Conservation (phyloP, 2,113 vertebrate species). For the Suncus etruscus region DNA sequence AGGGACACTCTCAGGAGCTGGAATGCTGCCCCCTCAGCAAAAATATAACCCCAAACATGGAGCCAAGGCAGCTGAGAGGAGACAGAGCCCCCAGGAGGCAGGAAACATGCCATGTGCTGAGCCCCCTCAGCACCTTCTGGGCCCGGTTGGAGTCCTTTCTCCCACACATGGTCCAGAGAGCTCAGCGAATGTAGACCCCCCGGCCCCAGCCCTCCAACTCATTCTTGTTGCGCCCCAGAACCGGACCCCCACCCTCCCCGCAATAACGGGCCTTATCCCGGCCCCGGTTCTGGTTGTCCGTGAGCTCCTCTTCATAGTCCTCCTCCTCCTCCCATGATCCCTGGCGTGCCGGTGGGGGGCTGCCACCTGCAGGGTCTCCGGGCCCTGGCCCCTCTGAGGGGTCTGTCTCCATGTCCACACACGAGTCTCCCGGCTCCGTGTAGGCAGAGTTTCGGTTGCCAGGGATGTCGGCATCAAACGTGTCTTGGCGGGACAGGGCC, state of each 20-base stretch:
- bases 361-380: conserved; percentile 78
- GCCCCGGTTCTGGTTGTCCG: conserved; percentile 90
- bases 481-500: conserved; percentile 94
- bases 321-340: conserved; percentile 93
- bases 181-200: conserved; percentile 94
- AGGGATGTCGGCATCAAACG: conserved; percentile 94
- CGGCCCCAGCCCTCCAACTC: conserved; percentile 94
- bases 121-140: not conserved
- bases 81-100: conserved; percentile 54
- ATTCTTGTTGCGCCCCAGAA: conserved; percentile 88
- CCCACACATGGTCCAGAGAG: not conserved
- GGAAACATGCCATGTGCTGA: not conserved
- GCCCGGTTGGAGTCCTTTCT: conserved; percentile 28
- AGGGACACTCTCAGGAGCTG: conserved; percentile 41
- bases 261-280: conserved; percentile 93
- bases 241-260: conserved; percentile 88
- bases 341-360: conserved; percentile 86
- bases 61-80: conserved; percentile 74
- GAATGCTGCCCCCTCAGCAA: conserved; percentile 8
- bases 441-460: conserved; percentile 96
- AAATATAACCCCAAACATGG: conserved; percentile 43
- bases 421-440: conserved; percentile 94
- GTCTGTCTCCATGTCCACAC: conserved; percentile 96
- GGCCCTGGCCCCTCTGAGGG: conserved; percentile 94
- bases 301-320: conserved; percentile 92